phyloP scores from a whole-genome alignment of 2,797 vertebrate species.

The Myiotriccus ornatus region DNA sequence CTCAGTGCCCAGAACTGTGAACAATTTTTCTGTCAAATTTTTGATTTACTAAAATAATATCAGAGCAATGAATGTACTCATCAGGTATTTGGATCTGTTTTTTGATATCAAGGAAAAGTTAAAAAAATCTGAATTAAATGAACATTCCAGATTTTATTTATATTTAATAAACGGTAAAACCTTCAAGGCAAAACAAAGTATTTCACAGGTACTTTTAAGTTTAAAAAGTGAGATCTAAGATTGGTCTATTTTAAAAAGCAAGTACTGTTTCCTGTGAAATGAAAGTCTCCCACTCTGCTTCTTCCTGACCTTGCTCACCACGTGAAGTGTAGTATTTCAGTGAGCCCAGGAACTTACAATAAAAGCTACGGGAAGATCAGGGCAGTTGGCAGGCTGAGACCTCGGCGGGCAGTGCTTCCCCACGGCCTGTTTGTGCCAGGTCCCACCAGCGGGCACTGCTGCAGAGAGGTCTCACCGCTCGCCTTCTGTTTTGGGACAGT shows the following conservation, averaged over 20 bases:
- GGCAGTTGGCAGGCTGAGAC: background rate
- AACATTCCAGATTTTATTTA: background rate
- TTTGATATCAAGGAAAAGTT: background rate
- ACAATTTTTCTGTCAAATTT: background rate
- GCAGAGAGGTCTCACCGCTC: background rate
- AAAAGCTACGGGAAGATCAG: background rate
- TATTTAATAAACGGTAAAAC: background rate
- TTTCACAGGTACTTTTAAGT: background rate
- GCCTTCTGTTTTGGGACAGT: background rate
- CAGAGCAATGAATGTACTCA: background rate
- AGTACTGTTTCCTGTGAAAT: background rate
- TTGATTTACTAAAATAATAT: background rate
- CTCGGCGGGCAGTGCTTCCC: background rate
- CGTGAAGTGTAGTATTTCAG: background rate
- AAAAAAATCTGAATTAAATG: background rate
- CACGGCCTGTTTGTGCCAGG: background rate
- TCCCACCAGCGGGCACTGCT: background rate
- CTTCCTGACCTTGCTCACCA: background rate
- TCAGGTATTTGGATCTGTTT: background rate
- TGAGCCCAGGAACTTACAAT: background rate
- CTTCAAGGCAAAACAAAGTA: background rate
- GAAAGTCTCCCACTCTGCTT: background rate
- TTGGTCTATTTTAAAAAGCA: background rate
- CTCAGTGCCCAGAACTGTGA: background rate
- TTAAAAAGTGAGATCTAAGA: background rate